Base-by-base conservation (phyloP, 1,140 invertebrate species). In the Dendrolimus kikuchii region DNA sequence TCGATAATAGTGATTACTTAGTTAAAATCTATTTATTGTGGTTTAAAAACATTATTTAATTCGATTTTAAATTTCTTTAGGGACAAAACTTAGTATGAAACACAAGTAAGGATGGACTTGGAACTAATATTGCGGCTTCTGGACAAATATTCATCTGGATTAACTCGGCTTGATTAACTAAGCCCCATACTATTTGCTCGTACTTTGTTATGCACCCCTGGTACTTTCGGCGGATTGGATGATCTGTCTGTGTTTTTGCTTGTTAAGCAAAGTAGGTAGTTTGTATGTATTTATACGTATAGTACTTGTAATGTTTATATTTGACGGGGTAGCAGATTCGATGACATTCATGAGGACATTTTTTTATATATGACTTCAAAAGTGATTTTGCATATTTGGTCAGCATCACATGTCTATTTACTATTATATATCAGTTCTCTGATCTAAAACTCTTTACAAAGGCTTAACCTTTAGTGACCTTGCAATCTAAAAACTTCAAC, bases 121-220 rank as follows among this genome's bases (percentile, higher is more conserved):
- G 69, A 68, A 79, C 71, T 79, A 79, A 81, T 81, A 74, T 81
- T 64, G 76, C 68, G 76, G 72, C 68, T 57, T 61, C 49, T 64
- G 74, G 71, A 81, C 74, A 74, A 81, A 79, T 81, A 77, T 66
- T 71, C 66, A 65, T 53, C 60, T 54, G 69, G 74, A 79, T 81
- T 77, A 79, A 68, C 50, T 57, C 67, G 69, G 70, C 71, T 77
- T 81, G 74, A 81, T 81, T 81, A 81, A 79, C 76, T 77, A 68
- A 68, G 67, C 67, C 55, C 39, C 23, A 9, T 23, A 60, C 59
- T 62, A 59, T 73, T 71, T 62, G 64, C 66, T 68, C 65, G 64
- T 71, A 64, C 63, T 77, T 71, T 66, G 63, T 71, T 80, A 80
- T 78, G 67, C 68, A 68, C 71, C 61, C 74, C 75, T 72, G 53